A percentile compares a stretch with the other conserved stretches of the same genome.
phyloP scores from a whole-genome alignment of 1,140 invertebrate genomes.

The Ceratosolen solmsi region DNA sequence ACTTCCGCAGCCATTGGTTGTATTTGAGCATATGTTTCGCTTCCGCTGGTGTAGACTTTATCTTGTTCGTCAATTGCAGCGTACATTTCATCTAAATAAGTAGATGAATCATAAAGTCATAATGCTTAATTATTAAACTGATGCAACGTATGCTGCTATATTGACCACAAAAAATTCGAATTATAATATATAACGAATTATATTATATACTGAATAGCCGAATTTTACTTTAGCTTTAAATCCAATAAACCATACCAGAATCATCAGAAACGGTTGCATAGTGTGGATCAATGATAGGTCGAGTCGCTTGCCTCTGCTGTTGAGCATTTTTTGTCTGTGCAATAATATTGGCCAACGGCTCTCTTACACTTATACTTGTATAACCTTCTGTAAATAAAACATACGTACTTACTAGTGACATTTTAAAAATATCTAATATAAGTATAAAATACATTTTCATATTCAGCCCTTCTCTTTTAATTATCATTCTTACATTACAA shows the following conservation, averaged over 20 bases:
- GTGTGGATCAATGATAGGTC: conserved; percentile 79
- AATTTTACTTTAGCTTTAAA: too few species aligned
- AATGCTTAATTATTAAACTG: too few species aligned
- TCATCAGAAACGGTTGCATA: conserved; percentile 90
- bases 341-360: conserved; percentile 85
- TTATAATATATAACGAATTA: too few species aligned
- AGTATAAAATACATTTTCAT: too few species aligned
- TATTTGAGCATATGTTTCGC: conserved; percentile 91
- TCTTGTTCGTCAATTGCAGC: conserved; percentile 89
- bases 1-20: conserved; percentile 77
- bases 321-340: conserved; percentile 74
- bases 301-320: conserved; percentile 70
- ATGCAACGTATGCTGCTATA: too few species aligned
- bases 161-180: too few species aligned
- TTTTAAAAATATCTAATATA: too few species aligned
- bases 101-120: neutral
- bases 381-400: conserved; percentile 81
- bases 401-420: neutral
- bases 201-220: too few species aligned
- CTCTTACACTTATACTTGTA: conserved; percentile 91
- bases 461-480: too few species aligned
- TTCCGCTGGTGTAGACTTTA: conserved; percentile 84
- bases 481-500: too few species aligned
- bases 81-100: conserved; percentile 86
- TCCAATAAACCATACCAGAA: conserved; percentile 76